These are phyloP conservation scores for Lepus europaeus DNA, from an alignment of 2,113 vertebrate species.

Conservation along the genomic window DNA sequence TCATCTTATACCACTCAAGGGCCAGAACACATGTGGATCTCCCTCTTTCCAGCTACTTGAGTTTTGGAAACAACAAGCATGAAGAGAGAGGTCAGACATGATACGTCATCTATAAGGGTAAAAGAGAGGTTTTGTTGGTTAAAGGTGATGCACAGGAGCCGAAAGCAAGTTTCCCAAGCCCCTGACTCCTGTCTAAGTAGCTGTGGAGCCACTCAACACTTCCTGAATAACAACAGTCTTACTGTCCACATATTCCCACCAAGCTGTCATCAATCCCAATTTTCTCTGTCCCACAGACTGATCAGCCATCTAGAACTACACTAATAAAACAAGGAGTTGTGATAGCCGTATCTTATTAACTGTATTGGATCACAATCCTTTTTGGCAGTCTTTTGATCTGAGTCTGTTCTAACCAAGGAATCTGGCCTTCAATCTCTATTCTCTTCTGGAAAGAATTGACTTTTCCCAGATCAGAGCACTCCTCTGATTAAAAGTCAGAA, in stretches of 20 bases:
- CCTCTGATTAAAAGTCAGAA: conserved; percentile 44
- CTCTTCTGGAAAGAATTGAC: neutral
- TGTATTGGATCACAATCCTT: neutral
- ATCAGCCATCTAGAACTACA: neutral
- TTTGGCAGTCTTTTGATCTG: neutral
- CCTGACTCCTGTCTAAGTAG: neutral
- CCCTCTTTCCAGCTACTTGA: neutral
- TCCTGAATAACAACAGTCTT: neutral
- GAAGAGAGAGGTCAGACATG: neutral
- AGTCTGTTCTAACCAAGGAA: conserved; percentile 30
- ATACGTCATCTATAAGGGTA: neutral
- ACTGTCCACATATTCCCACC: neutral
- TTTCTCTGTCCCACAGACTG: neutral
- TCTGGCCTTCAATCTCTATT: neutral
- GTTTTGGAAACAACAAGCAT: neutral
- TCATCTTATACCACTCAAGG: neutral
- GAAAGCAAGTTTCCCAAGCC: neutral
- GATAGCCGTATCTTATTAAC: neutral
- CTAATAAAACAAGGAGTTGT: neutral
- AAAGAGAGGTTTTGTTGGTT: neutral
- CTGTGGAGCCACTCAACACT: neutral
- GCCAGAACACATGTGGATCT: neutral
- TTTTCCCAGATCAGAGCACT: neutral
- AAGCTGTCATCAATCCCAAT: neutral
- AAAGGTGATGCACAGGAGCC: neutral